Evolutionary conservation across 2,113 vertebrate genomes (phyloP), one percentile per base, ranked within the genome.

Genomic region (Eclectus roratus): DNA sequence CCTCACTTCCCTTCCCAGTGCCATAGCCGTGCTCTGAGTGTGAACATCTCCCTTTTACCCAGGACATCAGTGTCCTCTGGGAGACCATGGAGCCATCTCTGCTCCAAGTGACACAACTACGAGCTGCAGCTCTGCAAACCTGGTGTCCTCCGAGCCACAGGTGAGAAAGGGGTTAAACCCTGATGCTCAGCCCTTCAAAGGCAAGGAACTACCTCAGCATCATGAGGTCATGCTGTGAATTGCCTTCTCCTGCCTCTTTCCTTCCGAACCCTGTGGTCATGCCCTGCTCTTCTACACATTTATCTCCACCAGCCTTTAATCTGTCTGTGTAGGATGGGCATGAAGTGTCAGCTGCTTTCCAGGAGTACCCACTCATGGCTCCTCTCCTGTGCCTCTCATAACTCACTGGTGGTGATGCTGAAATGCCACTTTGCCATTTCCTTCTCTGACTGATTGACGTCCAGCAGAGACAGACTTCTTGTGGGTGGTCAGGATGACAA

Each of bases 1-100:
- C n/a, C 83, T 41, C 23, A 9, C 9, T 12, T 69, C 44, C 64
- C 65, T n/a, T 28, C 64, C 3, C 10, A 49, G 50, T 25, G 44
- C 47, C 55, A 6, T 8, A 10, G 5, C 11, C 0, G 0, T 4
- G 29, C n/a, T 6, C 6, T 5, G 87, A 39, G 49, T 33, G 41
- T 12, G 73, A 66, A 6, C 16, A 1, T 39, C 50, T 24, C 47
- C 35, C 53, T 52, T 29, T 33, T 3, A 27, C 5, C 27, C 44
- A 39, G 84, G 43, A 39, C 53, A 20, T 10, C 0, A 2, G 33
- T 13, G 55, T 74, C 79, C 29, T 53, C 65, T 37, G 53, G 29
- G 82, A 39, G 60, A 35, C n/a, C 25, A 0, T 15, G 65, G 63
- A 66, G 46, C 21, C 39, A 10, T 37, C 46, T 28, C 44, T 31